Evolutionary conservation across 1,140 invertebrate species (phyloP).

Genomic region (Brachionus paranguensis): DNA sequence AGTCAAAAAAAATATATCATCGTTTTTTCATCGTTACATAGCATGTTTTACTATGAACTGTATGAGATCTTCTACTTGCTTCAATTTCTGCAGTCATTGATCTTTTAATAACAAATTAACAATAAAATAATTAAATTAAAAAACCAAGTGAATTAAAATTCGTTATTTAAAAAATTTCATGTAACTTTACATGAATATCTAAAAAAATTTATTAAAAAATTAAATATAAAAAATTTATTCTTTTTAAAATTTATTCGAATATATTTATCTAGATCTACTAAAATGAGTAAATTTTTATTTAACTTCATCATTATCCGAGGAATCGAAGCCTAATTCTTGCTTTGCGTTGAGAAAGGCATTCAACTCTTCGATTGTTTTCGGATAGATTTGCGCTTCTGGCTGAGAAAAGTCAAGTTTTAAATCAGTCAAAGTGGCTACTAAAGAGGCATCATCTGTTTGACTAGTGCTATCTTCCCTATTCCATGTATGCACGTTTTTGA

Average conservation of each 20-base stretch:
- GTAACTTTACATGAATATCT: no score
- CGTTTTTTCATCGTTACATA: no score
- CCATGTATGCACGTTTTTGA: conserved; percentile 20
- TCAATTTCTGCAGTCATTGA: no score
- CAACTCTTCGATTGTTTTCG: not conserved
- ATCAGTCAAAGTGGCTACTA: conserved; percentile 7
- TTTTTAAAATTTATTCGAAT: not conserved
- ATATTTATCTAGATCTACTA: not conserved
- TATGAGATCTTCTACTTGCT: no score
- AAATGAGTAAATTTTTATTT: not conserved
- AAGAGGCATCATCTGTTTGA: not conserved
- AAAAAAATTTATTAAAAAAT: no score
- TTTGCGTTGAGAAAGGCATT: not conserved
- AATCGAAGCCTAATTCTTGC: not conserved
- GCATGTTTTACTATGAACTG: no score
- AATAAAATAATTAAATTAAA: no score
- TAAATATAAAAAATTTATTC: not conserved
- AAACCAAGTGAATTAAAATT: no score
- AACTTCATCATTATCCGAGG: not conserved
- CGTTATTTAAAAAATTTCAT: no score
- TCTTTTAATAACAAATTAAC: no score
- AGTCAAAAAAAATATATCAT: no score
- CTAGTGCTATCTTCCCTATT: not conserved
- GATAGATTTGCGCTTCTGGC: not conserved
- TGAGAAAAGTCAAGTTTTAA: not conserved